Conservation (phyloP, 2,797 vertebrate species). For the Erethizon dorsatum region DNA sequence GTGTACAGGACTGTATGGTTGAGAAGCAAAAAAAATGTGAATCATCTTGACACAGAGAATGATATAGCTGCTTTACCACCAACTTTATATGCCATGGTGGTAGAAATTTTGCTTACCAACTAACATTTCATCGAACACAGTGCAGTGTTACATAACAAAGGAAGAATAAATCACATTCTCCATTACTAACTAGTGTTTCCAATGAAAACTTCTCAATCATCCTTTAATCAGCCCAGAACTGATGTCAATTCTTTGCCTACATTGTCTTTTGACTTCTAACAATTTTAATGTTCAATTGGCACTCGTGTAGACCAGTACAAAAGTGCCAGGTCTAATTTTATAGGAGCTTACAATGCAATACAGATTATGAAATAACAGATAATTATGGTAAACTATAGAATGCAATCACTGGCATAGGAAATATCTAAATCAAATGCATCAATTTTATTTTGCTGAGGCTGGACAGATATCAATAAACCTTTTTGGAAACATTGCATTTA, state of each 20-base stretch:
- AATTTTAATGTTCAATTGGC: neutral
- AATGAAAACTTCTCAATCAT: neutral
- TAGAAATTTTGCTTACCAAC: neutral
- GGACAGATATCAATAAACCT: neutral
- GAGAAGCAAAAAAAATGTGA: neutral
- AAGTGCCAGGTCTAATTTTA: neutral
- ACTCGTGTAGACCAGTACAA: neutral
- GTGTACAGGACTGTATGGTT: neutral
- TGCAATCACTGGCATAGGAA: neutral
- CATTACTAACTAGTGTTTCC: neutral
- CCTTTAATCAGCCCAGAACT: neutral
- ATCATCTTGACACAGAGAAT: neutral
- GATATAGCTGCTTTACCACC: neutral
- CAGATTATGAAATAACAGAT: conserved; percentile 5
- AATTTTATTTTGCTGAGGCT: neutral
- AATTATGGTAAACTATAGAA: conserved; percentile 18
- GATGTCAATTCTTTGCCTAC: neutral
- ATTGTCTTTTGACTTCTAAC: neutral
- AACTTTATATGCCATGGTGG: neutral
- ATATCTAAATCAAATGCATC: neutral
- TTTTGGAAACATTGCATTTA: neutral
- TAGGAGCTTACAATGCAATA: neutral
- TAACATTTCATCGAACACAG: neutral
- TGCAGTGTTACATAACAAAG: neutral
- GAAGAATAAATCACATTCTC: neutral